Evolutionary conservation across 2,113 vertebrate genomes (phyloP).

Genomic region (Bolborhynchus lineola): DNA sequence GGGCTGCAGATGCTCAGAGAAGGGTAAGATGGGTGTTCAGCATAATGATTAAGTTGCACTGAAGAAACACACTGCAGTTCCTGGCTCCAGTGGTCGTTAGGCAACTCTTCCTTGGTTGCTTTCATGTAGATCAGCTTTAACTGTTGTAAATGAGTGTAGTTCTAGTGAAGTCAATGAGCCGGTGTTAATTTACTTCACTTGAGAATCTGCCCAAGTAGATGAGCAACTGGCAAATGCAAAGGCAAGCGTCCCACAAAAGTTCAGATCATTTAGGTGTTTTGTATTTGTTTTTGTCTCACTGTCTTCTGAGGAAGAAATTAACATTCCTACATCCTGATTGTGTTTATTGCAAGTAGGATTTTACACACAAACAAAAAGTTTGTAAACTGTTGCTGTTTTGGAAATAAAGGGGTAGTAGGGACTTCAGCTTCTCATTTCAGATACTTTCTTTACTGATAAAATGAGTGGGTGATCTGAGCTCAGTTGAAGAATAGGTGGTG

Average conservation of each 20-base stretch:
- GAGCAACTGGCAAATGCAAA: background rate
- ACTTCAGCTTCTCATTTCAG: constrained; percentile 43
- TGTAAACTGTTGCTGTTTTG: constrained; percentile 59
- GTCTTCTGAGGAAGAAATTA: constrained; percentile 25
- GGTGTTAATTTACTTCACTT: background rate
- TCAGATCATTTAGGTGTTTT: background rate
- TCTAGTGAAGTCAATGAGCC: background rate
- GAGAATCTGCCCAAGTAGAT: background rate
- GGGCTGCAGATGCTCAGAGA: background rate
- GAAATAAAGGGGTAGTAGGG: constrained; percentile 63
- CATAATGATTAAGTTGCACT: background rate
- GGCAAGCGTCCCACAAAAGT: background rate
- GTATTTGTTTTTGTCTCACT: background rate
- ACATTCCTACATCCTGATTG: constrained; percentile 4
- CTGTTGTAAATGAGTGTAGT: background rate
- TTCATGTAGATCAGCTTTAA: background rate
- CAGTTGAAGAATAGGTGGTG: constrained; percentile 38
- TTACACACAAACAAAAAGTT: constrained; percentile 34
- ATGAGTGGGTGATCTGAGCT: constrained; percentile 49
- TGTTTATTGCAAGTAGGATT: constrained; percentile 55
- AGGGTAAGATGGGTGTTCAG: background rate
- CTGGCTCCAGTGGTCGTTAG: background rate
- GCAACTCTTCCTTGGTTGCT: background rate
- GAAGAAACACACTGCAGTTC: background rate
- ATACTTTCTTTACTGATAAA: constrained; percentile 46